Base-by-base conservation (phyloP, 2,113 vertebrate species). In the Asarcornis scutulata region DNA sequence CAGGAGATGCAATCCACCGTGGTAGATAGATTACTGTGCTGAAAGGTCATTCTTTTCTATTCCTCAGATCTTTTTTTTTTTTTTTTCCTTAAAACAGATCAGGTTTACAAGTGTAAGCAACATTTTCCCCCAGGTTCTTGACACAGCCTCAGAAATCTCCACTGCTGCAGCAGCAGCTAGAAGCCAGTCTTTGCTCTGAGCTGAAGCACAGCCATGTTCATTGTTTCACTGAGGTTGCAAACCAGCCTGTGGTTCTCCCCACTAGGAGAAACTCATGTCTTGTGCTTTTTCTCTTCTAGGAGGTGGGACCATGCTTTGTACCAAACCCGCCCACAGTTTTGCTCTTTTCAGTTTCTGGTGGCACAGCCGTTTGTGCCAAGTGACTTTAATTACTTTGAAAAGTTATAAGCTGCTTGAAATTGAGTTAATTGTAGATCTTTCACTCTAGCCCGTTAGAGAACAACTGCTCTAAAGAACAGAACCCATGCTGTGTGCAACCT, bases 401-500 rank as follows among this genome's bases (percentile, higher is more conserved):
- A 87, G 17, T 69, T 86, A 34, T 56, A 48, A 92, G 1, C 11
- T 72, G 17, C 29, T 86, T 88, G 56, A 75, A 95, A 88, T 17
- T 10, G 18, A 78, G 56, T 73, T 93, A 94, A 85, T 38, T 84
- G 82, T 60, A 87, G 68, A 73, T 75, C 36, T 12, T 87, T 92
- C 42, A 15, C 15, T 82, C 25, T 42, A 92, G 48, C 23, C 1
- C 68, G 42, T 50, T 88, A 79, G 78, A 86, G 95, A 88, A 72
- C 40, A 78, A 48, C 38, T 56, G 44, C 46, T 82, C 13, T 74
- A 83, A 86, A 94, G 88, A 93, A 72, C 44, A 21, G 62, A 96
- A 44, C 58, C 73, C 79, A 62, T 42, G 63, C 66, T 91, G 67
- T 82, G 81, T 82, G 86, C 34, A 91, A 86, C 55, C 81, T 91